Evolutionary conservation across 2,113 vertebrate species (phyloP).

Genomic region (Motacilla alba): DNA sequence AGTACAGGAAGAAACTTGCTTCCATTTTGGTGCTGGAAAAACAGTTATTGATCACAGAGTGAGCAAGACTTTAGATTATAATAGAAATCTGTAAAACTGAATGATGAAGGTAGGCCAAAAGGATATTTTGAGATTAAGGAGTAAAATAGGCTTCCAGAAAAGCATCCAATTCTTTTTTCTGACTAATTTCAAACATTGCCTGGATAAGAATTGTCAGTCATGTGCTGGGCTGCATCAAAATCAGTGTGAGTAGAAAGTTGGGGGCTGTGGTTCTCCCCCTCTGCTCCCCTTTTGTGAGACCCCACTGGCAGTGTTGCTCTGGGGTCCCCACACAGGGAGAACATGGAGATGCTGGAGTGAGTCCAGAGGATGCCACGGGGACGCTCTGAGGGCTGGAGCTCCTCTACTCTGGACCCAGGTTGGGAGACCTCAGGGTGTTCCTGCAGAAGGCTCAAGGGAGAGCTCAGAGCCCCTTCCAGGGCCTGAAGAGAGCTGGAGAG

Average conservation of each 20-base stretch:
- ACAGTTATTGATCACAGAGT: neutral
- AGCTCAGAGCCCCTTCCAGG: neutral
- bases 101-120: neutral
- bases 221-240: neutral
- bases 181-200: neutral
- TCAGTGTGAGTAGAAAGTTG: neutral
- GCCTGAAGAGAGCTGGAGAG: neutral
- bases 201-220: neutral
- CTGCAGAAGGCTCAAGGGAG: neutral
- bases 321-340: accelerated
- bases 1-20: neutral
- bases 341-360: neutral
- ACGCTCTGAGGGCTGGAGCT: neutral
- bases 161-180: neutral
- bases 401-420: neutral
- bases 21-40: neutral
- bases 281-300: neutral
- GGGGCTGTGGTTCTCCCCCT: neutral
- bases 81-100: neutral
- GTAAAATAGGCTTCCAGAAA: neutral
- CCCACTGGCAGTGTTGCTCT: no score
- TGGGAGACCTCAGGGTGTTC: neutral
- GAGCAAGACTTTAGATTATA: neutral
- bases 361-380: neutral
- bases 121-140: neutral